These are phyloP conservation scores for Vireo griseus DNA, from an alignment of 2,797 vertebrate species.

Conservation along the genomic window DNA sequence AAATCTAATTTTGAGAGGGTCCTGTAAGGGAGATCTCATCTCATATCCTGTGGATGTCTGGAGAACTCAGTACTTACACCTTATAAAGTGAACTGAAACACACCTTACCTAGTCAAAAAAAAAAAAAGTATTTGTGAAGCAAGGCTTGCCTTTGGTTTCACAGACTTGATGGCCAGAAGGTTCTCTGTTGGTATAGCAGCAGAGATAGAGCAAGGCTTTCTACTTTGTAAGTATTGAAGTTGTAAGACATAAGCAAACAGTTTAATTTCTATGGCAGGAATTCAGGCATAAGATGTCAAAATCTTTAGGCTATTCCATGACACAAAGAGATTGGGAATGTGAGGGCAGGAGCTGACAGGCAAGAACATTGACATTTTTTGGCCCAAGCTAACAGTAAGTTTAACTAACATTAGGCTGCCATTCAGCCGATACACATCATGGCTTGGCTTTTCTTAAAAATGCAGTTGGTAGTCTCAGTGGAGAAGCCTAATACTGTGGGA, in stretches of 20 bases:
- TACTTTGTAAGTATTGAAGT: background rate
- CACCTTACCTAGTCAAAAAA: background rate
- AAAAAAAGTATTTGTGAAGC: background rate
- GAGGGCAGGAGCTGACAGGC: background rate
- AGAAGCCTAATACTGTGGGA: background rate
- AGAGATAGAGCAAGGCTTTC: background rate
- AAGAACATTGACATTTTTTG: background rate
- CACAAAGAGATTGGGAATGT: background rate
- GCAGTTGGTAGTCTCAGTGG: background rate
- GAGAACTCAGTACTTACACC: background rate
- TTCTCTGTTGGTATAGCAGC: background rate
- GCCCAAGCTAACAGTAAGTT: background rate
- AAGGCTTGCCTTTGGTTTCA: background rate
- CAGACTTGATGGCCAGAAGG: background rate
- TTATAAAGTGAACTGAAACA: background rate
- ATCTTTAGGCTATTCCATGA: background rate
- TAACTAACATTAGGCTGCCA: background rate
- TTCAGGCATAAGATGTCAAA: background rate
- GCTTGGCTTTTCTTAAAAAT: background rate
- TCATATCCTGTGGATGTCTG: background rate
- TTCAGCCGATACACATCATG: background rate
- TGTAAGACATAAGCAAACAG: background rate
- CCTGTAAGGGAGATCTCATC: background rate
- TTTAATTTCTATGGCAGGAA: background rate
- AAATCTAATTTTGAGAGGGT: background rate